Evolutionary conservation across 2,797 vertebrate species (phyloP), one percentile per base, ranked within the genome.

Genomic region (Numenius phaeopus): DNA sequence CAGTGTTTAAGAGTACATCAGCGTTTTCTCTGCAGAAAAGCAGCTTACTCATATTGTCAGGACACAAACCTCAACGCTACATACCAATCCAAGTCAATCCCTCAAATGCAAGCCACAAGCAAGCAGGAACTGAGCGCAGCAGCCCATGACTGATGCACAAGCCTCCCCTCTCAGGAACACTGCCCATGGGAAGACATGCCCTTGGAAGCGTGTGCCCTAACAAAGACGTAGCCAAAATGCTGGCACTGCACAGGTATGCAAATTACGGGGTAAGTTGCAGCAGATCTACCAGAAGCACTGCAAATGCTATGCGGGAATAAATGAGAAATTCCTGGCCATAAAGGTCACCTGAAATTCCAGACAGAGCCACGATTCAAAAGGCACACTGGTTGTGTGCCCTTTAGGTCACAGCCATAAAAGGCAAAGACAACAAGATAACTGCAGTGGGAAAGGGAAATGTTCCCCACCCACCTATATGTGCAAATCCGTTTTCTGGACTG

Each of bases 351-450:
- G 47, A 64, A 85, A 90, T 59, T 75, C 40, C 69, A 73, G 42
- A 40, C 12, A 39, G 22, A 42, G 52, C 30, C 20, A n/a, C 11
- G n/a, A 50, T 30, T 69, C 49, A 69, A 76, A 65, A 87, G 27
- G 17, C 9, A 32, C 0, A 0, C 8, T 44, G 21, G 16, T 11
- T 62, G 11, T 37, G 44, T 7, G 32, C 30, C n/a, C 2, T 0
- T 39, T 24, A 20, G 27, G 27, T 57, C 52, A 58, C 47, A 46
- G 2, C 71, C 17, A 75, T 26, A 78, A n/a, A 70, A 76, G 39
- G 32, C 23, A n/a, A 75, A 87, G 24, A 4, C 30, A 64, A 59
- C 1, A 20, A 23, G 50, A 24, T 22, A 3, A 59, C 55, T 86
- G 55, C 3, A 87, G 39, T 1, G 32, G 32, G 84, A 42, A 77